Evolutionary conservation across 2,113 vertebrate genomes (phyloP).

Genomic region (Canis aureus): DNA sequence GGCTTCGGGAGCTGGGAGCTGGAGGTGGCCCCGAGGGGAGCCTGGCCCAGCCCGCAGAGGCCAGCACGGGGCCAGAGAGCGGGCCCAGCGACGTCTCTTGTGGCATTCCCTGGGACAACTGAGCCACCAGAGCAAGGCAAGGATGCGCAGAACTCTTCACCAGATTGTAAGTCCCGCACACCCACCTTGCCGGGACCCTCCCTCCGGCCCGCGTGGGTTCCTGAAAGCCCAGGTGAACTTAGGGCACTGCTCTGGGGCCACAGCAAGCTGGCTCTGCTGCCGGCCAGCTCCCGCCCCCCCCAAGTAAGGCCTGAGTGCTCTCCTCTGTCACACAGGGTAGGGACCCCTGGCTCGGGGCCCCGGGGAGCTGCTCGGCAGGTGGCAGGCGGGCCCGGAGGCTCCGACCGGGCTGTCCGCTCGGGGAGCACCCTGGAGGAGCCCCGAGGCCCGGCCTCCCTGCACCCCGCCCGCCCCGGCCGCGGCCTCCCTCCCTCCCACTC

Average conservation of each 20-base stretch:
- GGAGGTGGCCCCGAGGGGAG: background rate
- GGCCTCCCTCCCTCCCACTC: too few species aligned
- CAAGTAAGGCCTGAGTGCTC: background rate
- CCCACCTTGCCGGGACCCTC: background rate
- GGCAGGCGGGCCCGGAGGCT: too few species aligned
- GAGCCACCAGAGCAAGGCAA: background rate
- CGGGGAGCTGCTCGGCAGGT: too few species aligned
- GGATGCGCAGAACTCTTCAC: background rate
- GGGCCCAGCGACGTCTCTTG: background rate
- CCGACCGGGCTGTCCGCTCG: too few species aligned
- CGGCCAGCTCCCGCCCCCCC: background rate
- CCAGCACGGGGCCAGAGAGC: background rate
- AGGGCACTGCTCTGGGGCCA: too few species aligned
- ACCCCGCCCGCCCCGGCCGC: too few species aligned
- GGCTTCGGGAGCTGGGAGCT: too few species aligned
- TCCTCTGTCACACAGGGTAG: background rate
- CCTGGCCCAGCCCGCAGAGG: background rate
- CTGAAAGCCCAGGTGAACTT: background rate
- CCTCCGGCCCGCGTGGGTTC: fast-evolving
- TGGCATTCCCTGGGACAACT: background rate
- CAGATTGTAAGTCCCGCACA: background rate
- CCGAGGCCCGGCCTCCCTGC: too few species aligned
- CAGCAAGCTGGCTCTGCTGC: background rate
- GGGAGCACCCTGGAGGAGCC: too few species aligned
- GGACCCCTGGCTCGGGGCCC: background rate